Evolutionary conservation across 2,888 invertebrate genomes (phyloP).

Genomic region (Hirudinaria manillensis): DNA sequence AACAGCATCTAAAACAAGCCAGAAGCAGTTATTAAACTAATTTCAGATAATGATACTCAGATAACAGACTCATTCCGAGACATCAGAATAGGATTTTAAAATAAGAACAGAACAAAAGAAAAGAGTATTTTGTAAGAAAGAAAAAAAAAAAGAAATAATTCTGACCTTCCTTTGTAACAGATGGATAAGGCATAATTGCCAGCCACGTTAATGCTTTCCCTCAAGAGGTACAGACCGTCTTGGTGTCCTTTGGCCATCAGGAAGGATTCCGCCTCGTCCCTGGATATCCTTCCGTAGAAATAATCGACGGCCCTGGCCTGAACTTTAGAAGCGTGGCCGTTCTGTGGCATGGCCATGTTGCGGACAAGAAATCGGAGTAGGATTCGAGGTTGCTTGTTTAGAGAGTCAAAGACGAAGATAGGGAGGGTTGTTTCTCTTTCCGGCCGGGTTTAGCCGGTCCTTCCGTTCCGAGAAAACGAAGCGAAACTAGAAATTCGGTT

Average conservation of each 20-base stretch:
- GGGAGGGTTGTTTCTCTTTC: no score
- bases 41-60: no score
- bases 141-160: neutral
- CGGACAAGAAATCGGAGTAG: no score
- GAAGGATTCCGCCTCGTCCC: conserved; percentile 52
- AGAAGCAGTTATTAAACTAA: no score
- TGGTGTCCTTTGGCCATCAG: conserved; percentile 43
- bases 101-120: neutral
- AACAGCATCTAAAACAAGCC: no score
- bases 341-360: neutral
- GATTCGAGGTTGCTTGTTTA: no score
- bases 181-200: conserved; percentile 53
- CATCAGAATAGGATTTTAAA: no score
- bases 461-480: no score
- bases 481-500: no score
- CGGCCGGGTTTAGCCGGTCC: no score
- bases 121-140: neutral
- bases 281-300: conserved; percentile 53
- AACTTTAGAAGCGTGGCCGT: conserved; percentile 20
- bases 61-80: no score
- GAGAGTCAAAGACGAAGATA: no score
- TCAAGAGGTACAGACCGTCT: conserved; percentile 50
- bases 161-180: conserved; percentile 47
- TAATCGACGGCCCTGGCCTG: conserved; percentile 39
- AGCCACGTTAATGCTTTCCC: conserved; percentile 51